Evolutionary conservation across 2,888 invertebrate species (phyloP), one percentile per base, ranked within the genome.

Genomic region (Tetramorium bicarinatum): DNA sequence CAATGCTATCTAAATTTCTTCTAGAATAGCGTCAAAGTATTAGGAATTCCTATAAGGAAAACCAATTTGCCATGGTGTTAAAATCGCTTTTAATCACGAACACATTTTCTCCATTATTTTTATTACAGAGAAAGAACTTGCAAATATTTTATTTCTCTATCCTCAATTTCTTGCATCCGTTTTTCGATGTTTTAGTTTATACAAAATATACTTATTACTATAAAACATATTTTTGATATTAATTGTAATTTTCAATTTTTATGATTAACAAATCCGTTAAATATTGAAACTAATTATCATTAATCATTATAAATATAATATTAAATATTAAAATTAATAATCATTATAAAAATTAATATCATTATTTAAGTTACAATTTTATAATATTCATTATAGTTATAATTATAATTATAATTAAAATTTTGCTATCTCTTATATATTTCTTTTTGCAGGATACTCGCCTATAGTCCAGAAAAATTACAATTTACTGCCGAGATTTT

Each of bases 401-500:
- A 44, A 44, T 44, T 66, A 52, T 52, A 79, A 44, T 13, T 79
- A 52, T 67, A 41, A 67, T 56, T 34, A 7, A 11, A 79, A 79
- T 21, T 71, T 25, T 38, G n/a, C 3, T 77, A 67, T 44, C 2
- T 25, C 11, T n/a, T 18, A 21, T 11, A 9, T 29, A 29, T 61
- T 34, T 80, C 7, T 34, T 62, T 61, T 81, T 89, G 88, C 94
- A 97, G 97, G 83, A 96, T 98, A 72, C 90, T 98, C 52, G 97
- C 97, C 0, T 97, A 96, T 91, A 97, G 97, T 93, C 96, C 96
- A 0, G 96, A 97, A 88, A 95, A 96, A 84, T 95, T 98, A 41
- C 98, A 98, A 94, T 98, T 98, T 94, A 96, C 97, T 38, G 97
- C 98, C 0, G 98, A 98, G 90, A 96, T 98, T 81, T 95, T 97